Percentiles rank a stretch among this genome's conserved stretches.
Conservation (phyloP, 2,888 invertebrate species). For the Tetragnatha montana region DNA sequence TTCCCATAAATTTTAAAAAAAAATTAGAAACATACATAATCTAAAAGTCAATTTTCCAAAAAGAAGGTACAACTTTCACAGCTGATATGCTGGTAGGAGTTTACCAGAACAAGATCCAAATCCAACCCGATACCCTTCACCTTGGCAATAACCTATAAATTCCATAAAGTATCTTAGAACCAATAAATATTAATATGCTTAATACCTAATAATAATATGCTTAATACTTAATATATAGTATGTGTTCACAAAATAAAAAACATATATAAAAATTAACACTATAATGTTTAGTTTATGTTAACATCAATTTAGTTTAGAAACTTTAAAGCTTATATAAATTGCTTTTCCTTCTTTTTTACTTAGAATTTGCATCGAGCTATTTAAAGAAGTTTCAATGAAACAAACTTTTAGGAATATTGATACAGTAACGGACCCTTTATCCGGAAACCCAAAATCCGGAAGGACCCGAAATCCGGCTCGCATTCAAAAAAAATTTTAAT, state of each 20-base stretch:
- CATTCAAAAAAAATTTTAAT: no score
- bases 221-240: background rate
- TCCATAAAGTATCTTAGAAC: constrained; percentile 3
- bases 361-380: background rate
- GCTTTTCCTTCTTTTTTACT: background rate
- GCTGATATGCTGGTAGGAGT: constrained; percentile 83
- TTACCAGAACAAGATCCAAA: constrained; percentile 94
- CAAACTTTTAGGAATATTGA: no score
- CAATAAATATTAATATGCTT: background rate
- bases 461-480: no score
- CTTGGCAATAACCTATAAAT: constrained; percentile 85
- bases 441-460: no score
- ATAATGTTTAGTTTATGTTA: background rate
- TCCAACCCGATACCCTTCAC: constrained; percentile 88
- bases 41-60: no score
- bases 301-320: background rate
- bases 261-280: background rate
- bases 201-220: background rate
- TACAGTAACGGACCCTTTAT: no score
- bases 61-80: constrained; percentile 26
- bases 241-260: background rate
- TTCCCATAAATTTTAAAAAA: background rate
- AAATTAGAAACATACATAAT: no score
- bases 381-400: background rate
- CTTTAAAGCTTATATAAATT: no score